phyloP scores from a whole-genome alignment of 2,888 invertebrate species.

The Empis stercorea region DNA sequence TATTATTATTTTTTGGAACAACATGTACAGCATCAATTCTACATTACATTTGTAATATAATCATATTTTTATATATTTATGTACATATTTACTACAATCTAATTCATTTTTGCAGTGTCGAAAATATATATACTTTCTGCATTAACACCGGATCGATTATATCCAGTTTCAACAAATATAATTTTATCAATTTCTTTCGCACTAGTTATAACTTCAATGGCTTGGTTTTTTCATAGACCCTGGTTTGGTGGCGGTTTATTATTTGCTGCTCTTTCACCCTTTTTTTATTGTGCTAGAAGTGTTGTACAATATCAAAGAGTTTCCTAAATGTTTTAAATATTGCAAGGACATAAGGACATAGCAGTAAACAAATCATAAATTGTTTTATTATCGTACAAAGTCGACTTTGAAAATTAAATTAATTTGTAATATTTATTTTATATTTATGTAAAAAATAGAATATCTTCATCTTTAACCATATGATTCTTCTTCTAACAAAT shows the following conservation, averaged over 20 bases:
- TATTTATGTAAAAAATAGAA: too few relatives aligned
- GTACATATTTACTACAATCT: too few relatives aligned
- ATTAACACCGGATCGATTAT: conserved; percentile 32
- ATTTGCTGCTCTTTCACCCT: conserved; percentile 41
- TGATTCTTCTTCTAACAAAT: too few relatives aligned
- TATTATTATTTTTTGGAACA: conserved; percentile 61
- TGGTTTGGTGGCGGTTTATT: conserved; percentile 40
- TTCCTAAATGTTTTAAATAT: neutral
- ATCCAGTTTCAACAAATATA: conserved; percentile 36
- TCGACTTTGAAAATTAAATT: too few relatives aligned
- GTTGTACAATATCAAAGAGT: conserved; percentile 22
- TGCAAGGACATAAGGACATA: too few relatives aligned
- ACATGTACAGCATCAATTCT: conserved; percentile 34
- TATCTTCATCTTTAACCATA: too few relatives aligned
- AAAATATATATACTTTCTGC: conserved; percentile 24
- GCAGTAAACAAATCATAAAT: too few relatives aligned
- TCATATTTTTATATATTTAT: too few relatives aligned
- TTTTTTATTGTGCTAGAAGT: conserved; percentile 37
- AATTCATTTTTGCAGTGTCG: conserved; percentile 26
- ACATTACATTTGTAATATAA: conserved; percentile 24
- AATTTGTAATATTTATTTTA: too few relatives aligned
- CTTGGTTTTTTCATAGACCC: conserved; percentile 42
- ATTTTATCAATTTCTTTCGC: conserved; percentile 39
- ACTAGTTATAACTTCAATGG: conserved; percentile 38
- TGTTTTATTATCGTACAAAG: too few relatives aligned